These are phyloP conservation scores for Barnardius zonarius DNA, from an alignment of 2,113 vertebrate species.

Conservation along the genomic window DNA sequence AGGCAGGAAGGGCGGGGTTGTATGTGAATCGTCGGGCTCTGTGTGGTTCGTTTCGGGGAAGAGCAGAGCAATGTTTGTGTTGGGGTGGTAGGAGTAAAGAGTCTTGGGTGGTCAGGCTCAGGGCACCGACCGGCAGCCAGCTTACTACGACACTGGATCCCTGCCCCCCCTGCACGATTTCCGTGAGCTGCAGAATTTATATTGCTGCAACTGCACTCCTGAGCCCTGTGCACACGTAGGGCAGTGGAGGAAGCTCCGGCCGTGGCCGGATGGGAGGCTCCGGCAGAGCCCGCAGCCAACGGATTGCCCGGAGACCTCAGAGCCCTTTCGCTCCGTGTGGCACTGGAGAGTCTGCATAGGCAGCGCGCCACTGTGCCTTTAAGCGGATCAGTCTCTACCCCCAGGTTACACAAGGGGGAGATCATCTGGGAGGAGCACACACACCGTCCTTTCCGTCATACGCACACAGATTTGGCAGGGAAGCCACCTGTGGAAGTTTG, in stretches of 20 bases:
- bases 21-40: neutral
- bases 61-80: neutral
- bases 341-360: rapidly evolving
- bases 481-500: neutral
- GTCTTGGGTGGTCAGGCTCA: neutral
- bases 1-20: neutral
- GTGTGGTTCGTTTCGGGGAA: neutral
- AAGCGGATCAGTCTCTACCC: neutral
- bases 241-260: too few species aligned
- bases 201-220: neutral
- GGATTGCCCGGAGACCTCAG: rapidly evolving
- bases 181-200: neutral
- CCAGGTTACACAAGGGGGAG: neutral
- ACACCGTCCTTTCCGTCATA: rapidly evolving
- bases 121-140: too few species aligned
- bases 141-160: neutral
- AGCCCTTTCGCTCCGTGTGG: neutral
- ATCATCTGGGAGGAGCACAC: rapidly evolving
- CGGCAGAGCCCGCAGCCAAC: too few species aligned
- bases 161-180: neutral
- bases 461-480: too few species aligned
- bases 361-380: neutral
- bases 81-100: neutral
- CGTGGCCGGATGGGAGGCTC: too few species aligned
- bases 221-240: rapidly evolving